phyloP scores from a whole-genome alignment of 2,888 invertebrate species.

The Plutella xylostella region DNA sequence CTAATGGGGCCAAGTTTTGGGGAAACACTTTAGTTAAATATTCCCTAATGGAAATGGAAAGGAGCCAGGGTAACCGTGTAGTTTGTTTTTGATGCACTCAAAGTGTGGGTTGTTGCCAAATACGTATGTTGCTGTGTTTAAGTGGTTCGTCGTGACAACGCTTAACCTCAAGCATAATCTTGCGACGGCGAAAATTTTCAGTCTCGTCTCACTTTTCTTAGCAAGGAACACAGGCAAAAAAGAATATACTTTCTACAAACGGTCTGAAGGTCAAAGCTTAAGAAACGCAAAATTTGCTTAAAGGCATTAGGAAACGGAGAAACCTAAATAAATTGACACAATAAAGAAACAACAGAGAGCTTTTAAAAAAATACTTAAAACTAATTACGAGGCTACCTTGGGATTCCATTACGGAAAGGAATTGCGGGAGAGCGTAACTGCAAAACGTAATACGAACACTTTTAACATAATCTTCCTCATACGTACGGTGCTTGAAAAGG shows the following conservation, averaged over 20 bases:
- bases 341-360: too few relatives aligned
- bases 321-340: too few relatives aligned
- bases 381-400: too few relatives aligned
- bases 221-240: neutral
- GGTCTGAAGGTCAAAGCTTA: neutral
- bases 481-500: too few relatives aligned
- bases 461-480: too few relatives aligned
- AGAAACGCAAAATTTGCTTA: neutral
- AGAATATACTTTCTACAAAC: neutral
- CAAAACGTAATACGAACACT: too few relatives aligned
- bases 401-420: too few relatives aligned
- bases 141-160: neutral
- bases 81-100: conserved; percentile 7
- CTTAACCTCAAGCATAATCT: neutral
- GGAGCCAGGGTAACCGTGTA: conserved; percentile 36
- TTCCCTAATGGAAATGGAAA: conserved; percentile 67
- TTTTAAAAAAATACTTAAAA: too few relatives aligned
- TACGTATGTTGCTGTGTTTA: neutral
- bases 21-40: conserved; percentile 68
- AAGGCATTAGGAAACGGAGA: neutral
- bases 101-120: conserved; percentile 4
- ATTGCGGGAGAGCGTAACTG: too few relatives aligned
- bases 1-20: conserved; percentile 56
- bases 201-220: neutral
- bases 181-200: neutral